Base-by-base conservation (phyloP, 2,888 invertebrate genomes). In the Girardia tigrina region DNA sequence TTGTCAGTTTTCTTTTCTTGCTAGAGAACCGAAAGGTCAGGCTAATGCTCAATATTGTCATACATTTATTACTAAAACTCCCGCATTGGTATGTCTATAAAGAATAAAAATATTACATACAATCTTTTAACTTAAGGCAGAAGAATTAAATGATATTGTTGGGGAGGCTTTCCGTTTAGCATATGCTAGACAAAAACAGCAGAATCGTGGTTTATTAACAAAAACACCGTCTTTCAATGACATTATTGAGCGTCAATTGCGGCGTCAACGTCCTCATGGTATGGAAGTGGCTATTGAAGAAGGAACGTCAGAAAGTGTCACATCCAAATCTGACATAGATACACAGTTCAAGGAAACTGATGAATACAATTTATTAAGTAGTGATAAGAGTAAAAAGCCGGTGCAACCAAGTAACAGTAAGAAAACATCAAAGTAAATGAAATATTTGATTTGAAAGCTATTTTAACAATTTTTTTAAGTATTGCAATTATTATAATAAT, bases 141-240 rank as follows among this genome's bases (percentile, higher is more conserved):
- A 91, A 85, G 91, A 91, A 86, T 85, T 91, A 83, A 91, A 91
- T 86, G 88, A 89, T 80, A 88, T 91, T 81, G 90, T 91, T 81
- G 91, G 91, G 86, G 90, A 91, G 89, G 91, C 91, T 83, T 91
- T 91, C 87, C 90, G 91, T 85, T 90, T 91, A 89, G 91, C 91
- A 83, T 91, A 91, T 87, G 90, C 91, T 82, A 89, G 90, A 26
- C 75, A 75, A 70, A 70, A 70, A 27, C 75, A 75, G 26, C 28
- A 56, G 6, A 26, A 56, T 29, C 75, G 29, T 29, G n/a, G 28
- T 6, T 28, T 28, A 20, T 73, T 26, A 28, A 73, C 73, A 4
- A 74, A 75, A 86, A 87, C 87, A 82, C 87, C 74, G 26, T 74
- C 74, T 28, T 74, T 74, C 74, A 74, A 74, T 74, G 74, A 74